Percentiles rank a stretch among this genome's conserved stretches.
Conservation (phyloP, 2,888 invertebrate species). For the Sericinus montela region DNA sequence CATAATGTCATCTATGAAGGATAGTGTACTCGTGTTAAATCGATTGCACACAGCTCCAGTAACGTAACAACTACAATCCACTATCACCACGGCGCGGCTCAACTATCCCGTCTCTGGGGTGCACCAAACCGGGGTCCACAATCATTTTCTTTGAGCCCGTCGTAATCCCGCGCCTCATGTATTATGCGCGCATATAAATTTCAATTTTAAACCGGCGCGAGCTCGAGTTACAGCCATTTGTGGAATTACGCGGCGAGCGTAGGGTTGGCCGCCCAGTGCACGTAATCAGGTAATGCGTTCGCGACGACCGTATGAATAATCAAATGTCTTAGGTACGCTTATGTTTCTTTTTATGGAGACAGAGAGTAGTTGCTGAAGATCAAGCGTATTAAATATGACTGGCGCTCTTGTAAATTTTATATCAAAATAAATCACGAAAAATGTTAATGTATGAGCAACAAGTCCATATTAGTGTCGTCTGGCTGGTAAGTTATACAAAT, state of each 20-base stretch:
- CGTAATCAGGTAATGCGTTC: conserved; percentile 61
- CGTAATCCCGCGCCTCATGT: conserved; percentile 61
- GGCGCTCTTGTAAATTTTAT: no score
- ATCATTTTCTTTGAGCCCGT: conserved; percentile 40
- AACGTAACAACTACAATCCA: conserved; percentile 6
- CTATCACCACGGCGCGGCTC: conserved; percentile 20
- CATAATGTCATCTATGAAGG: no score
- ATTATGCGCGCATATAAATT: conserved; percentile 77
- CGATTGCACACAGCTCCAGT: neutral
- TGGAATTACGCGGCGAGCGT: conserved; percentile 53
- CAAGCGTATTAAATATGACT: neutral
- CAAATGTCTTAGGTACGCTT: conserved; percentile 29
- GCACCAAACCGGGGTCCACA: conserved; percentile 24
- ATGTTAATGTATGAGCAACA: no score
- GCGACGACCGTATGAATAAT: conserved; percentile 52
- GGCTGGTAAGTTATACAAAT: no score
- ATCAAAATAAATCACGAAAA: no score
- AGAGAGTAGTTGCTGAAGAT: neutral
- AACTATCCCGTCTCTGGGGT: conserved; percentile 34
- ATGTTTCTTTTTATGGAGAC: conserved; percentile 26
- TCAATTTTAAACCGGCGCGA: conserved; percentile 72
- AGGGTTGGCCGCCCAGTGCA: conserved; percentile 26
- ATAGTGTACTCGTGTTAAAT: no score
- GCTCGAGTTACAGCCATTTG: conserved; percentile 73
- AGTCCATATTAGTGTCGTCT: no score